phyloP scores from a whole-genome alignment of 2,888 invertebrate species.

The Congeria kusceri region DNA sequence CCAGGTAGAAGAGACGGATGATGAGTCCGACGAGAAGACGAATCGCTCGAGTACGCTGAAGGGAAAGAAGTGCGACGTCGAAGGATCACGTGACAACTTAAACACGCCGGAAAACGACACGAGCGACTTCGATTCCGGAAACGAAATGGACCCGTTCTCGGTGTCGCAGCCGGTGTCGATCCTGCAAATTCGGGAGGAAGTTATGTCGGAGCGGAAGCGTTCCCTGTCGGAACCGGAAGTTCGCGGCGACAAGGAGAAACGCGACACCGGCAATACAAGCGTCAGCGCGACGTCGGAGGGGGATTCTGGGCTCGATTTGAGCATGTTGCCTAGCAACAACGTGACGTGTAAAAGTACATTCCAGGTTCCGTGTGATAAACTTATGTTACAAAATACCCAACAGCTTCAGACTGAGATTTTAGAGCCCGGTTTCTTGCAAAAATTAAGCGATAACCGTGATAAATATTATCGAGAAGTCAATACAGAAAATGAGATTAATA shows the following conservation, averaged over 20 bases:
- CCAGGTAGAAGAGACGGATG: slow-evolving; percentile 54
- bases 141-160: slow-evolving; percentile 77
- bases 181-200: slow-evolving; percentile 51
- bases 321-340: slow-evolving; percentile 25
- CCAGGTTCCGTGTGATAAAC: slow-evolving; percentile 30
- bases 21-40: slow-evolving; percentile 37
- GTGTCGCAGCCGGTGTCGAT: slow-evolving; percentile 78
- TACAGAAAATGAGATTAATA: neutral
- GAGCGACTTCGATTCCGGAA: slow-evolving; percentile 82
- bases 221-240: slow-evolving; percentile 74
- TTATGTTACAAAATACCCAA: slow-evolving; percentile 32
- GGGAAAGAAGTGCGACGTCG: slow-evolving; percentile 80
- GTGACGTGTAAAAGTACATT: slow-evolving; percentile 8
- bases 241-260: slow-evolving; percentile 25
- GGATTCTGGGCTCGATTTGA: slow-evolving; percentile 78
- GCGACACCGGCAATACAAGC: slow-evolving; percentile 21
- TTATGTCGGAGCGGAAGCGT: slow-evolving; percentile 46
- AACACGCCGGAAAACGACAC: slow-evolving; percentile 76
- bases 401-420: slow-evolving; percentile 38
- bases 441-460: neutral
- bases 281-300: slow-evolving; percentile 62
- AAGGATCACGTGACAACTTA: slow-evolving; percentile 71
- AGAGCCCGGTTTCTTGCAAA: neutral
- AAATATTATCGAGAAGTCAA: neutral
- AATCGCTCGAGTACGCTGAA: slow-evolving; percentile 21